phyloP scores from a whole-genome alignment of 1,140 invertebrate genomes.

The Drosophila dunni region DNA sequence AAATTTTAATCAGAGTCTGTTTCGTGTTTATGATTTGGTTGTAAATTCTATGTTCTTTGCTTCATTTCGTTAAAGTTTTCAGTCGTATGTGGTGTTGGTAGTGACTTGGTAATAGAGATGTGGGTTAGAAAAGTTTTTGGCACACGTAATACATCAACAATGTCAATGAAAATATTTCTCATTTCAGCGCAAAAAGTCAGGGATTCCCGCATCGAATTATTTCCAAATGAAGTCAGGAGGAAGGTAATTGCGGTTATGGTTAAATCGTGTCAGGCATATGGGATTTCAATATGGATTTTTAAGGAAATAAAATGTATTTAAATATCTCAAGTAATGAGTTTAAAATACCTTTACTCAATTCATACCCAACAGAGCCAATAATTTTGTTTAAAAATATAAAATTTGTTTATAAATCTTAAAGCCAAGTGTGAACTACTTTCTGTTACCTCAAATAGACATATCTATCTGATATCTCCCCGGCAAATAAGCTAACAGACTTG shows the following conservation, averaged over 20 bases:
- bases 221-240: no score
- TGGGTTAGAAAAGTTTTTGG: not conserved
- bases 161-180: not conserved
- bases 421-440: slow-evolving; percentile 12
- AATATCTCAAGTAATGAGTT: no score
- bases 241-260: no score
- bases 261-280: no score
- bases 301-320: no score
- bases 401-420: not conserved
- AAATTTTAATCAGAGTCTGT: slow-evolving; percentile 48
- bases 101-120: not conserved
- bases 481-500: slow-evolving; percentile 17
- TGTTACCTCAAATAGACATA: slow-evolving; percentile 3
- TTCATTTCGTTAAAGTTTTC: slow-evolving; percentile 16
- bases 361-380: no score
- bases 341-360: no score
- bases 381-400: no score
- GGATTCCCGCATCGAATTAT: no score
- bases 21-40: slow-evolving; percentile 43
- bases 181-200: no score
- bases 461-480: slow-evolving; percentile 4
- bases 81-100: slow-evolving; percentile 1
- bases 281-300: no score
- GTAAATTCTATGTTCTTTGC: slow-evolving; percentile 22
- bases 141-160: not conserved